Conservation (phyloP, 1,140 invertebrate species). For the Neotoxoptera formosana region DNA sequence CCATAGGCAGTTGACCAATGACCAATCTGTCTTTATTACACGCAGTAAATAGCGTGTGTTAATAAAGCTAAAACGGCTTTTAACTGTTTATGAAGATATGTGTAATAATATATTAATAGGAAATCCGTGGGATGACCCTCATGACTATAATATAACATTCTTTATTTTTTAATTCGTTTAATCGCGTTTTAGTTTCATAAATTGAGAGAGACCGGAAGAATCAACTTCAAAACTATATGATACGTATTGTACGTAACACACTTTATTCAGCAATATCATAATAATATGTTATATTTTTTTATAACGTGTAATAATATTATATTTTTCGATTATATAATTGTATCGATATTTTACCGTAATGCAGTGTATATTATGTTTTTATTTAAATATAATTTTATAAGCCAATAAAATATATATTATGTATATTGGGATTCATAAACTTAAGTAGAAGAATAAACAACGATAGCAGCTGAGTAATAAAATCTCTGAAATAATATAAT, state of each 20-base stretch:
- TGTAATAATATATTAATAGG: not conserved
- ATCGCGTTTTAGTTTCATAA: not conserved
- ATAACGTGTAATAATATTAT: no score
- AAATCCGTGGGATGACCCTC: conserved; percentile 30
- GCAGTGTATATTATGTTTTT: not conserved
- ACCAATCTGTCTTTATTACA: not conserved
- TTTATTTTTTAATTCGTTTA: conserved; percentile 18
- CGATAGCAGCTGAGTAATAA: not conserved
- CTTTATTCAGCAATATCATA: not conserved
- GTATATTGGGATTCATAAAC: not conserved
- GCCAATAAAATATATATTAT: not conserved
- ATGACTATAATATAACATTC: not conserved
- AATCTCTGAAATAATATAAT: not conserved
- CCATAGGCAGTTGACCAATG: not conserved
- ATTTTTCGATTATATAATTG: not conserved
- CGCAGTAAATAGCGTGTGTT: not conserved
- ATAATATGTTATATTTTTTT: not conserved
- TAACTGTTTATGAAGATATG: not conserved
- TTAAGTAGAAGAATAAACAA: not conserved
- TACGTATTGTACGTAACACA: not conserved
- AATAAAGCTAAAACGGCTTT: not conserved
- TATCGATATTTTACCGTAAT: not conserved
- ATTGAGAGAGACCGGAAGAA: not conserved
- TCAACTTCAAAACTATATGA: not conserved
- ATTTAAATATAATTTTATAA: not conserved